These are phyloP conservation scores for Sebastes nivosus DNA, from an alignment of 2,797 vertebrate species.

Conservation along the genomic window DNA sequence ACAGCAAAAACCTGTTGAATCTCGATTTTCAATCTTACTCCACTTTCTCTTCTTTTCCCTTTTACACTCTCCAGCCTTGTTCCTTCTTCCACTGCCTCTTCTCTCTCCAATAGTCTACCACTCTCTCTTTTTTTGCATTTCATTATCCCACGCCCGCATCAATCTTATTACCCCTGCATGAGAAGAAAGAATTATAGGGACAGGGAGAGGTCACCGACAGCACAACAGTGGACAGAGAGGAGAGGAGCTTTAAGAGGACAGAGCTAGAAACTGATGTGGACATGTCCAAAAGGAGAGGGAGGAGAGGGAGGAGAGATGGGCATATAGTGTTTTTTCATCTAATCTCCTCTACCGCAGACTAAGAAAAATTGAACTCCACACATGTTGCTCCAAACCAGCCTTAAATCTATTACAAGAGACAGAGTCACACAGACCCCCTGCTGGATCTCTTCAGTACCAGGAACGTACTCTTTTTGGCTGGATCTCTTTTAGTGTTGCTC, in stretches of 20 bases:
- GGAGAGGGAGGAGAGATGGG: background rate
- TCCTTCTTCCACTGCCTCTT: background rate
- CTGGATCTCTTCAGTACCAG: slow-evolving; percentile 20
- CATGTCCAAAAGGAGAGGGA: background rate
- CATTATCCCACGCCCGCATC: slow-evolving; percentile 48
- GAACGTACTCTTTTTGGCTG: background rate
- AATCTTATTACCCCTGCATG: slow-evolving; percentile 30
- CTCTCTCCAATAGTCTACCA: background rate
- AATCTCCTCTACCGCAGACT: background rate
- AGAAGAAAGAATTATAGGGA: slow-evolving; percentile 43
- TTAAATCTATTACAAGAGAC: slow-evolving; percentile 40
- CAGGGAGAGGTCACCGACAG: slow-evolving; percentile 28
- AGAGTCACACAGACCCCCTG: slow-evolving; percentile 22
- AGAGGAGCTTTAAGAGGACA: slow-evolving; percentile 3
- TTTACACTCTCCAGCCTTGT: background rate
- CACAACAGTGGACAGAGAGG: background rate
- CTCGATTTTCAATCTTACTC: background rate
- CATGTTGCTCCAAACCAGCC: slow-evolving; percentile 1
- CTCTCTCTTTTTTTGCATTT: slow-evolving; percentile 32
- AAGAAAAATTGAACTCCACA: slow-evolving; percentile 20
- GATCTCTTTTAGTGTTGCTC: background rate
- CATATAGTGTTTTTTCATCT: slow-evolving; percentile 12
- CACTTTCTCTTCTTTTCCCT: background rate
- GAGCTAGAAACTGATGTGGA: slow-evolving; percentile 5
- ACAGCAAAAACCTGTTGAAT: background rate